Evolutionary conservation across 2,797 vertebrate genomes (phyloP), one percentile per base, ranked within the genome.

Genomic region (Crenichthys baileyi): DNA sequence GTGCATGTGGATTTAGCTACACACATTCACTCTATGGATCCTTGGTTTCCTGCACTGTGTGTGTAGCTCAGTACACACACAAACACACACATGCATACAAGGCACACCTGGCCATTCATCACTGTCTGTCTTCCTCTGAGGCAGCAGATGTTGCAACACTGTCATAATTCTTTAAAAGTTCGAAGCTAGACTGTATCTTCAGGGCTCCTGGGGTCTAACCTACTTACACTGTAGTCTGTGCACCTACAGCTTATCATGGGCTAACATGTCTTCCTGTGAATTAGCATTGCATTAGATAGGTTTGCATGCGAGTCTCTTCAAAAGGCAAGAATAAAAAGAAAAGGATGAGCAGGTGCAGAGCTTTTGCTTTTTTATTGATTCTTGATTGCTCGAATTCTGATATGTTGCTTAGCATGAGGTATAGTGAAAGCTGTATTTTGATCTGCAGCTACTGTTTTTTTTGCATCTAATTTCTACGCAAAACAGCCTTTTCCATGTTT

Each of bases 71-170:
- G 22, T 29, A 24, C 29, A 36, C 41, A 26, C 50, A 39, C 53
- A 73, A 70, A 50, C 75, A 46, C 48, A 76, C 87, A 81, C 79
- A 81, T 73, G 80, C 79, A 81, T 73, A 79, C 82, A 72, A 18
- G 78, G 82, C 86, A 88, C 95, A 95, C 95, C 95, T 95, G 94
- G 95, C 92, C 90, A 93, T 95, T 94, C 92, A 93, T 96, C 95
- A 95, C 87, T 92, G 90, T 92, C 94, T 86, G 84, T 87, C 90
- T 88, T 85, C 87, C 86, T 88, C 88, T 84, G 80, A 82, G 91
- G 93, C 90, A 91, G 92, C 95, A 95, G 95, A 94, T 95, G 95
- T 94, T 95, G 87, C 88, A 92, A 91, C 91, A 88, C 91, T 87
- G 90, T 95, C 92, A 95, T 95, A 94, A 95, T 94, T 96, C 93